Conservation (phyloP, 1,140 invertebrate genomes). For the Drosophila chauvacae region DNA sequence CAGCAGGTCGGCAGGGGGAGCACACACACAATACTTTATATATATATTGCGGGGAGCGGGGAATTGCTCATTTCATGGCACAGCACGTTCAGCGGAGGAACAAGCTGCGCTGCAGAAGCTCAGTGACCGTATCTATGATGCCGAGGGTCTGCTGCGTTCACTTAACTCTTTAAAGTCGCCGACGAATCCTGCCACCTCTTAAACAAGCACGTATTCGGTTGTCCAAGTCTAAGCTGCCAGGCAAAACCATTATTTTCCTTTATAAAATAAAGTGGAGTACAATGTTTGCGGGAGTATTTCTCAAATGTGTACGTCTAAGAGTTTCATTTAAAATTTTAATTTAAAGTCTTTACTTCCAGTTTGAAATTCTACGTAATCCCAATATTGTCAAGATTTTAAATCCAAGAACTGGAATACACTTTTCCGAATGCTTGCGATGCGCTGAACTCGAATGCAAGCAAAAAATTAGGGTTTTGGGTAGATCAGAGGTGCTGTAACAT, state of each 20-base stretch:
- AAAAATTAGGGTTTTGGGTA: too few species aligned
- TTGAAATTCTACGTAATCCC: neutral
- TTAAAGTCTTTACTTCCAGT: neutral
- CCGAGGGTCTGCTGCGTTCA: neutral
- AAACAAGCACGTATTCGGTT: conserved; percentile 3
- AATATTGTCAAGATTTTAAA: neutral
- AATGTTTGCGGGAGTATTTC: neutral
- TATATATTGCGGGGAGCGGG: neutral
- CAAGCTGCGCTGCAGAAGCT: conserved; percentile 14
- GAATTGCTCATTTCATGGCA: conserved; percentile 71
- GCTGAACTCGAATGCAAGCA: too few species aligned
- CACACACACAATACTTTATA: neutral
- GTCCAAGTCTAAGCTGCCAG: neutral
- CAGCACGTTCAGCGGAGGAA: conserved; percentile 54
- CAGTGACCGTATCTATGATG: neutral
- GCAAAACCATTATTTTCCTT: neutral
- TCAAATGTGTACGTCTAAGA: neutral
- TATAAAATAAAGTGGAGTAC: neutral
- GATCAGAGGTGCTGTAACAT: too few species aligned
- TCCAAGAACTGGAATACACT: too few species aligned
- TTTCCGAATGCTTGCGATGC: too few species aligned
- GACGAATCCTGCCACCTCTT: conserved; percentile 8
- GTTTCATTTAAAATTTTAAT: neutral
- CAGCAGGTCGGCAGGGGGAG: conserved; percentile 5
- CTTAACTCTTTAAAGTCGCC: conserved; percentile 35